These are phyloP conservation scores for Piliocolobus tephrosceles DNA, from an alignment of 2,113 vertebrate genomes.

Conservation along the genomic window DNA sequence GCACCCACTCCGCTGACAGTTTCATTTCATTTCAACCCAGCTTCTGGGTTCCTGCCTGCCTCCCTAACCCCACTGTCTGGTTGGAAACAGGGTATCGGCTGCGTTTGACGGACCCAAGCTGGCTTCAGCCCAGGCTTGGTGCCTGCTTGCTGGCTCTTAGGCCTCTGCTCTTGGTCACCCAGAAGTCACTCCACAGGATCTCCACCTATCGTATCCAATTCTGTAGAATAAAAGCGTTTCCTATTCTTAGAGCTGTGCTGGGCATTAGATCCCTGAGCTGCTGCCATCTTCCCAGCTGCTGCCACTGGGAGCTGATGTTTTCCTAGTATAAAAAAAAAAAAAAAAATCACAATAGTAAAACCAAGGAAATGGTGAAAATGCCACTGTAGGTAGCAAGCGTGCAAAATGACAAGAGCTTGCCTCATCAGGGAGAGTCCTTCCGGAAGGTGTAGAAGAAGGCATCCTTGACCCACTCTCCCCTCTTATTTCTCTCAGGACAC, in stretches of 20 bases:
- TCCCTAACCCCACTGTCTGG: background rate
- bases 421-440: background rate
- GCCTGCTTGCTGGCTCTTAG: background rate
- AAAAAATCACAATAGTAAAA: background rate
- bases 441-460: background rate
- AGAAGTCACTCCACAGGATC: background rate
- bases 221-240: background rate
- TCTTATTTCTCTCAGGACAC: background rate
- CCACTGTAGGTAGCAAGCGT: background rate
- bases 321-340: background rate
- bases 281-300: background rate
- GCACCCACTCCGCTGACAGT: background rate
- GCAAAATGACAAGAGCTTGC: background rate
- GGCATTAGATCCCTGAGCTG: background rate
- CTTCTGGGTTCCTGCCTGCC: background rate
- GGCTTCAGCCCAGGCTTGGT: background rate
- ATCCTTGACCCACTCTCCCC: background rate
- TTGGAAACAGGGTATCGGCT: background rate
- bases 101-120: background rate
- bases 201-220: fast-evolving
- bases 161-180: background rate
- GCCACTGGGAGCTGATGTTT: background rate
- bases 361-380: fast-evolving
- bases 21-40: background rate
- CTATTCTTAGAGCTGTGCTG: background rate